Percentiles rank a stretch among this genome's conserved stretches.
Conservation (phyloP, 2,797 vertebrate species). For the Lemur catta region DNA sequence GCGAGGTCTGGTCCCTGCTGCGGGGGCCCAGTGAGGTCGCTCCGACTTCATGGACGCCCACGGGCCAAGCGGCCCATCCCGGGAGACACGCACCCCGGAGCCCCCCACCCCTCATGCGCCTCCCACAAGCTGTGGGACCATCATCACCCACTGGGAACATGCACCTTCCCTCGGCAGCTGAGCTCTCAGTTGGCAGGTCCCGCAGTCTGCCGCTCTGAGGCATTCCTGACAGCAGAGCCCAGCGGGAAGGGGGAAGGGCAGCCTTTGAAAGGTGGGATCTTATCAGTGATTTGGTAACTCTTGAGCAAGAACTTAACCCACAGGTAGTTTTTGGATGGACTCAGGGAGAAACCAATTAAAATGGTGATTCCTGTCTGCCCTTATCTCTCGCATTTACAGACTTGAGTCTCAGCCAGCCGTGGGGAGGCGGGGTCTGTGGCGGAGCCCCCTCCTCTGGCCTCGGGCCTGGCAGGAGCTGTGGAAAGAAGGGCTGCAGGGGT, state of each 20-base stretch:
- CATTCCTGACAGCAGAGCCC: accelerated
- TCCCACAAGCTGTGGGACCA: neutral
- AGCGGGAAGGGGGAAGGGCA: neutral
- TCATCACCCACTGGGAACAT: neutral
- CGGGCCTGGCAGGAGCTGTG: neutral
- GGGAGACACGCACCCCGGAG: too few relatives aligned
- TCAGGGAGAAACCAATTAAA: neutral
- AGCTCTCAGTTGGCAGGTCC: neutral
- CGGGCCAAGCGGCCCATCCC: too few relatives aligned
- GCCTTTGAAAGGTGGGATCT: neutral
- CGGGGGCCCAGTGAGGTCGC: neutral
- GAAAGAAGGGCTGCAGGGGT: too few relatives aligned
- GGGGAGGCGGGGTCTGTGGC: too few relatives aligned
- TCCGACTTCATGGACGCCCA: neutral
- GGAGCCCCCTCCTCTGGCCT: accelerated
- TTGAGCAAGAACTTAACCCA: neutral
- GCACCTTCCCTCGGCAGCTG: neutral
- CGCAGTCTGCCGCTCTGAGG: accelerated
- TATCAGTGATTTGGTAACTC: neutral
- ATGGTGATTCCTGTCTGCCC: neutral
- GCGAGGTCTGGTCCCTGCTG: neutral
- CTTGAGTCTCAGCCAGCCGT: neutral
- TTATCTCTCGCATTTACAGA: neutral
- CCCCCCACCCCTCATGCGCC: neutral
- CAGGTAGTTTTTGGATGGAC: neutral